Evolutionary conservation across 2,113 vertebrate genomes (phyloP).

Genomic region (Calidris pygmaea): DNA sequence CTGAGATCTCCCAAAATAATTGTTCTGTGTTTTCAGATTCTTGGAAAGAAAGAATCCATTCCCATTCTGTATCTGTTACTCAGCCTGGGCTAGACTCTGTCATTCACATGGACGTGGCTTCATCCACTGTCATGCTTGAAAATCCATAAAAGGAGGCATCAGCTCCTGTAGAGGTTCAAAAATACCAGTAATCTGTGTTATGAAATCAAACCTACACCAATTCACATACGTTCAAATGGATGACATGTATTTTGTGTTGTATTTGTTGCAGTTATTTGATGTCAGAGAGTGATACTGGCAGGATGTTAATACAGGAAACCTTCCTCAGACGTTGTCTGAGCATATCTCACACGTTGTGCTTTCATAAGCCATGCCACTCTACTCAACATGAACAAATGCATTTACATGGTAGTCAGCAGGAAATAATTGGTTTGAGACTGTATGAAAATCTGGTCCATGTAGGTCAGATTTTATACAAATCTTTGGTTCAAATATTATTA

Average conservation of each 20-base stretch:
- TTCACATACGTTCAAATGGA: neutral
- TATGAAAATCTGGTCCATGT: neutral
- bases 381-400: neutral
- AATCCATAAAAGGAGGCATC: neutral
- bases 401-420: neutral
- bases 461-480: neutral
- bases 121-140: neutral
- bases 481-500: neutral
- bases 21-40: neutral
- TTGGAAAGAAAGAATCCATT: neutral
- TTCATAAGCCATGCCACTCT: neutral
- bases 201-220: neutral
- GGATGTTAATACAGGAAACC: neutral
- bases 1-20: neutral
- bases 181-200: neutral
- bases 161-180: neutral
- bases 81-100: neutral
- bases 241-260: neutral
- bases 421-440: neutral
- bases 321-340: neutral
- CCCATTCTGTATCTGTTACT: neutral
- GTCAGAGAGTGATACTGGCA: neutral
- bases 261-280: neutral
- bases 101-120: neutral
- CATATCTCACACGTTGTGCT: neutral